Base-by-base conservation (phyloP, 2,888 invertebrate species). In the Nyleta sp. region DNA sequence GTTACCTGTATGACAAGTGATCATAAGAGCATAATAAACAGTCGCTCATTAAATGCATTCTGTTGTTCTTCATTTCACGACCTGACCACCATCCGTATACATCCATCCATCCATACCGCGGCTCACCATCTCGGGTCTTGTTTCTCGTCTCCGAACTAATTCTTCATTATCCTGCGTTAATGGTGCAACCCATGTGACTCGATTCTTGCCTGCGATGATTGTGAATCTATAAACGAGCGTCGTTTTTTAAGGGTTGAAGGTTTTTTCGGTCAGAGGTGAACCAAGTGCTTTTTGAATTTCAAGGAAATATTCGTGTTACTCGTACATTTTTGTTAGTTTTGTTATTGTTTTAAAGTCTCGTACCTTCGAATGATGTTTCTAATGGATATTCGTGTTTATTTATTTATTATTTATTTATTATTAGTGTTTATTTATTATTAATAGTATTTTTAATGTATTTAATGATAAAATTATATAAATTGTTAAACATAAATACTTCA, bases 1-100 rank as follows among this genome's bases (percentile, higher is more conserved):
- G 91, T 90, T 91, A 91, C 90, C 90, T 91, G 91, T 91, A 91
- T 89, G 90, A 91, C 90, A 90, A 90, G 90, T 91, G 91, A 90
- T 90, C 90, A 90, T 90, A 88, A 91, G 91, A 91, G 90, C 91
- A 91, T 90, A 91, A 91, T 91, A 91, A 91, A 90, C 90, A 91
- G 90, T 91, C 91, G 90, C 91, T 90, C 91, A 91, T 91, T 90
- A 91, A 90, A 90, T 90, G 90, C 90, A 90, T 91, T 90, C 84
- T 89, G 91, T 91, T 91, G 91, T 91, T 90, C 85, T 90, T 91
- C 91, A 91, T 91, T 91, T 91, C 91, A 90, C 89, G 83, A 90
- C 89, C 90, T 85, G 82, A 85, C 87, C 88, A 88, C 87, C 87
- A 82, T 83, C 82, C 83, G 82, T 81, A 53, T 59, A 42, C 68